phyloP scores from a whole-genome alignment of 2,797 vertebrate genomes.

The Sciurus carolinensis region DNA sequence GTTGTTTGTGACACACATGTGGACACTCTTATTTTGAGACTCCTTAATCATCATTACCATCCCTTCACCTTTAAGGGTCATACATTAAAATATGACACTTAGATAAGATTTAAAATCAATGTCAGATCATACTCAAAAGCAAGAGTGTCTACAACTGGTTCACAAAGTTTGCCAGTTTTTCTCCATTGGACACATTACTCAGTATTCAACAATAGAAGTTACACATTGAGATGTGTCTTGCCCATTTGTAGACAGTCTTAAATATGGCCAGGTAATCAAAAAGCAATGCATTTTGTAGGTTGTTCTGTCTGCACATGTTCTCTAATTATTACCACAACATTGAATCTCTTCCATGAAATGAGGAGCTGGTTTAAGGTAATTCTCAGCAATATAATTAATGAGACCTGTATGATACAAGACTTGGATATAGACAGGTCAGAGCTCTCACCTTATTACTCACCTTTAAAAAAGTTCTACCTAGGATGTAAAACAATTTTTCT shows the following conservation, averaged over 20 bases:
- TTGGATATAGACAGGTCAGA: neutral
- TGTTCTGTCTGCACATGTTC: neutral
- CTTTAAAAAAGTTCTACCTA: neutral
- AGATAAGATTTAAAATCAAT: slow-evolving; percentile 27
- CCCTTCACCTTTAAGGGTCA: neutral
- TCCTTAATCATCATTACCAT: neutral
- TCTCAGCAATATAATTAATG: neutral
- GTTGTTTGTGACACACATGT: neutral
- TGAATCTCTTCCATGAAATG: slow-evolving; percentile 7
- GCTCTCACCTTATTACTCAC: neutral
- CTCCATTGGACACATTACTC: neutral
- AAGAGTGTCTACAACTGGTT: neutral
- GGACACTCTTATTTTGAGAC: neutral
- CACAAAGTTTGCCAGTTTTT: neutral
- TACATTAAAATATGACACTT: neutral
- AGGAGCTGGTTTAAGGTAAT: neutral
- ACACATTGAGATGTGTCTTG: neutral
- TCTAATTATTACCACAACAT: neutral
- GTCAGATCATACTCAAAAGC: slow-evolving; percentile 41
- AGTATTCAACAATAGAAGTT: neutral
- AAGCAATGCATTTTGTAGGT: neutral
- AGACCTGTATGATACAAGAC: neutral
- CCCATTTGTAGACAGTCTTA: neutral
- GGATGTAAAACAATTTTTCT: neutral
- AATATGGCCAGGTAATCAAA: neutral